phyloP scores from a whole-genome alignment of 2,113 vertebrate species.

The Catharus fuscescens region DNA sequence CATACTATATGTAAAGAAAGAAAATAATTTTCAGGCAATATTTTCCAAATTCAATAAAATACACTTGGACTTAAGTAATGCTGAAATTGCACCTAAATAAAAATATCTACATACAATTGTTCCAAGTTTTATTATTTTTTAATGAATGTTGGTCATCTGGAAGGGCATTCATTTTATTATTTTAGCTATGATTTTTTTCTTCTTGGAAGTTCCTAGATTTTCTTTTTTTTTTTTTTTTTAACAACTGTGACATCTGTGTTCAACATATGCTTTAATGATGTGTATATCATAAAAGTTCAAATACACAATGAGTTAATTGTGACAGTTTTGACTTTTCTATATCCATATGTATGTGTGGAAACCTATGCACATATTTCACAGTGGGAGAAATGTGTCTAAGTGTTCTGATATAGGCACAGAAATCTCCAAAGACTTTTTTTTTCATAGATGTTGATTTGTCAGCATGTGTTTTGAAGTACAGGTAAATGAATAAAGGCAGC shows the following conservation, averaged over 20 bases:
- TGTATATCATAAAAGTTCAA: neutral
- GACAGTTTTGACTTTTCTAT: neutral
- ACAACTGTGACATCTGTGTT: neutral
- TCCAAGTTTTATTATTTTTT: neutral
- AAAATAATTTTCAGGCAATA: neutral
- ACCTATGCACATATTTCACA: neutral
- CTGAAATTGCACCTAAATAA: neutral
- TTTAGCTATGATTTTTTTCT: neutral
- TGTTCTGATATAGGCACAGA: neutral
- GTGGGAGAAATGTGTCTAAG: neutral
- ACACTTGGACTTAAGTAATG: neutral
- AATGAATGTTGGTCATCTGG: neutral
- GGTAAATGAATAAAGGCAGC: neutral
- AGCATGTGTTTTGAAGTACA: neutral
- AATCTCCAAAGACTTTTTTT: neutral
- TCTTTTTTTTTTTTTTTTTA: neutral
- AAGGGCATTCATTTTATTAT: neutral
- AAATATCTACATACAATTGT: neutral
- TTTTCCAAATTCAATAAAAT: neutral
- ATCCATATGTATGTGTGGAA: neutral
- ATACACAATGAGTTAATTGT: neutral
- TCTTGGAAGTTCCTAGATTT: neutral
- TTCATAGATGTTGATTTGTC: neutral
- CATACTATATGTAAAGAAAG: neutral
- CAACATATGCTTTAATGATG: neutral